A percentile compares a stretch with the other conserved stretches of the same genome.
Evolutionary conservation across 2,888 invertebrate genomes (phyloP).

Genomic region (Yponomeuta malinellus): DNA sequence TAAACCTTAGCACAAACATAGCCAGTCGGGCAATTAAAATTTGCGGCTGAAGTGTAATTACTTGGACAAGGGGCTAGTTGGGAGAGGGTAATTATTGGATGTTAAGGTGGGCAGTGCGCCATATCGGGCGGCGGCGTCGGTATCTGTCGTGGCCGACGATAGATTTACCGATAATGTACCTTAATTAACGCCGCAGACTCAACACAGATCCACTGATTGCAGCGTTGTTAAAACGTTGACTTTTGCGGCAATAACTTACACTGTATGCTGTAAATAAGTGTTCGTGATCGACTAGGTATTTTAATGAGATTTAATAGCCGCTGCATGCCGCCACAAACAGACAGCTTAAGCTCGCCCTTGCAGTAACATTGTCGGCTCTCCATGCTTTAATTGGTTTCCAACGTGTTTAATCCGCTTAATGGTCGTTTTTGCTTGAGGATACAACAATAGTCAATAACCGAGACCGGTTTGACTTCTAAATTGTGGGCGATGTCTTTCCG

Average conservation of each 20-base stretch:
- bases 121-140: background rate
- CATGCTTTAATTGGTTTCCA: constrained; percentile 63
- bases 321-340: constrained; percentile 23
- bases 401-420: constrained; percentile 62
- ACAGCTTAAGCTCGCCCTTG: constrained; percentile 31
- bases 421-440: constrained; percentile 42
- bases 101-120: constrained; percentile 2
- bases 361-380: constrained; percentile 51
- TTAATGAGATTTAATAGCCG: constrained; percentile 64
- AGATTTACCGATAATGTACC: constrained; percentile 56
- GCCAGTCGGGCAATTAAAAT: constrained; percentile 28
- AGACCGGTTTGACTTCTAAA: constrained; percentile 36
- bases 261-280: constrained; percentile 52
- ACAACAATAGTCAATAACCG: constrained; percentile 43
- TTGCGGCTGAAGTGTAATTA: constrained; percentile 22
- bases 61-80: background rate
- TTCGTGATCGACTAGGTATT: constrained; percentile 61
- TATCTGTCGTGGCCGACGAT: constrained; percentile 23
- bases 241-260: constrained; percentile 52
- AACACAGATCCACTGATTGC: constrained; percentile 41
- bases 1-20: constrained; percentile 26
- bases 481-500: background rate
- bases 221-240: constrained; percentile 43
- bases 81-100: constrained; percentile 6
- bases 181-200: constrained; percentile 52